These are phyloP conservation scores for Anolis sagrei DNA, from an alignment of 2,113 vertebrate genomes.

Conservation along the genomic window DNA sequence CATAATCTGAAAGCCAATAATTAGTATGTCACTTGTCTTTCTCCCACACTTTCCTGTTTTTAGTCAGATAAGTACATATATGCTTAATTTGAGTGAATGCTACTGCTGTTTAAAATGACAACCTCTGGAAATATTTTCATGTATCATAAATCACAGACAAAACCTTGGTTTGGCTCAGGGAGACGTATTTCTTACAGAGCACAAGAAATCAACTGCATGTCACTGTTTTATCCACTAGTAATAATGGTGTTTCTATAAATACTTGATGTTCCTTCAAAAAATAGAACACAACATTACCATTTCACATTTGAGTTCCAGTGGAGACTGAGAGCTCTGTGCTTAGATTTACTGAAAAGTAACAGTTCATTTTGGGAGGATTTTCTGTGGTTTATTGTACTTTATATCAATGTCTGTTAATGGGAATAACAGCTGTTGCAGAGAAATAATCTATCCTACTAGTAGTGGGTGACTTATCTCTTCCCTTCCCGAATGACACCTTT, in stretches of 20 bases:
- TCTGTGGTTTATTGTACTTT: neutral
- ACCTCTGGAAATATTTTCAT: constrained; percentile 11
- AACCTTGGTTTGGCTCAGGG: constrained; percentile 11
- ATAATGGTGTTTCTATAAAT: neutral
- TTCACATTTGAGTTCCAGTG: neutral
- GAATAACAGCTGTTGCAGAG: neutral
- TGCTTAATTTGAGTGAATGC: neutral
- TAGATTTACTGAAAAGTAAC: neutral
- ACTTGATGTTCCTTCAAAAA: neutral
- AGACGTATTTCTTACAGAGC: neutral
- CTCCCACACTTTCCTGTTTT: neutral
- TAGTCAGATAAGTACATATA: constrained; percentile 11
- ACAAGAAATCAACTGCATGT: neutral
- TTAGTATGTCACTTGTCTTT: neutral
- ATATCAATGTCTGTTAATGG: neutral
- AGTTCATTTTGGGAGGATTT: neutral
- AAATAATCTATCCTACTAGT: neutral
- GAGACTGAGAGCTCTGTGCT: neutral
- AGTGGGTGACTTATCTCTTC: too few relatives aligned
- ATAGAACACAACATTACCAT: neutral
- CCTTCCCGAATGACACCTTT: neutral
- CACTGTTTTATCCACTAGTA: neutral
- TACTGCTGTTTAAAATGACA: constrained; percentile 28
- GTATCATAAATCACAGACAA: neutral
- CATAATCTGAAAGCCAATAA: constrained; percentile 2